Evolutionary conservation across 2,888 invertebrate genomes (phyloP).

Genomic region (Drosophila quasianomalipes): DNA sequence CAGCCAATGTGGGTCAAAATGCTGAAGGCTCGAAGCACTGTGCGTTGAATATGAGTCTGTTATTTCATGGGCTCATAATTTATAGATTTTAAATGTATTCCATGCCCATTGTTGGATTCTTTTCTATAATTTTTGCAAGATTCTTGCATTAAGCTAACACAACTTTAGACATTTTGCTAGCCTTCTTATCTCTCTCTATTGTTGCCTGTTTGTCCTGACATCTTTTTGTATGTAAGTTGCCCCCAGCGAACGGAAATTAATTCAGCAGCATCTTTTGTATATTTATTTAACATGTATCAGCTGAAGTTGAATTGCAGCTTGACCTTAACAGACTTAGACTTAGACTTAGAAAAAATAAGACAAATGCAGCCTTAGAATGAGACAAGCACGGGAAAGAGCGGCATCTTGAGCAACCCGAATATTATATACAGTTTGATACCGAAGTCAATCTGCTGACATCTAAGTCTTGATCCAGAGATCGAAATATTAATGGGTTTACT

Average conservation of each 20-base stretch:
- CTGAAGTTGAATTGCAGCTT: constrained; percentile 28
- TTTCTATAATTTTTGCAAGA: background rate
- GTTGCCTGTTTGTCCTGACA: background rate
- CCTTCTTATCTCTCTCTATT: constrained; percentile 2
- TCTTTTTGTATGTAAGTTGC: constrained; percentile 9
- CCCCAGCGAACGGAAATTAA: constrained; percentile 15
- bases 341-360: background rate
- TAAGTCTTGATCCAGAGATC: rapidly evolving
- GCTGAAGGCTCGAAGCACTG: constrained; percentile 17
- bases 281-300: constrained; percentile 30
- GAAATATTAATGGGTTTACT: background rate
- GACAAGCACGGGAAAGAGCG: background rate
- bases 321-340: background rate
- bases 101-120: background rate
- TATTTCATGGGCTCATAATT: constrained; percentile 24
- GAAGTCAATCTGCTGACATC: background rate
- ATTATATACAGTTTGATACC: background rate
- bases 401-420: background rate
- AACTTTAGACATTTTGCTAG: background rate
- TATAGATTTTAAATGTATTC: constrained; percentile 23
- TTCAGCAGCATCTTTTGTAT: constrained; percentile 14
- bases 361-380: background rate
- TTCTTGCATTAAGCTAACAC: constrained; percentile 23
- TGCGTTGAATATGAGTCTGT: constrained; percentile 20
- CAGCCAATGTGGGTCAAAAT: constrained; percentile 59